These are phyloP conservation scores for Chloropsis hardwickii DNA, from an alignment of 2,113 vertebrate species.

Conservation along the genomic window DNA sequence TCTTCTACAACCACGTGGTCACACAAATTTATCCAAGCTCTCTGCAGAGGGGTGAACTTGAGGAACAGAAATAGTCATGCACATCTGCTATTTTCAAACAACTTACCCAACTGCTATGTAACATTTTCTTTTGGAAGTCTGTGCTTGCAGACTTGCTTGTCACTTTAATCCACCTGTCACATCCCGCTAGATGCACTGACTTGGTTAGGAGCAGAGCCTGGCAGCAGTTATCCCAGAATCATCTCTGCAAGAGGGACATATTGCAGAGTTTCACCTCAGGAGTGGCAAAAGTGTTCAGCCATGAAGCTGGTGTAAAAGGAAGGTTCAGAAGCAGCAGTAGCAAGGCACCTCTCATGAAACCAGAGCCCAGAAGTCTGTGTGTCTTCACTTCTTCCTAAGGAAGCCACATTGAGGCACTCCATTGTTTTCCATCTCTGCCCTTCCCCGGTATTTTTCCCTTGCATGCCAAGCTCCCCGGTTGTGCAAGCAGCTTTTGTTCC, in stretches of 20 bases:
- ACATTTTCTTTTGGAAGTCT: not conserved
- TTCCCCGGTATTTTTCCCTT: not conserved
- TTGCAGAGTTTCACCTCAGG: not conserved
- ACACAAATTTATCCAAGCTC: not conserved
- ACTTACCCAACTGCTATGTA: not conserved
- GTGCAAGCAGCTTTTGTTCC: slow-evolving; percentile 33
- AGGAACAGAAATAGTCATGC: not conserved
- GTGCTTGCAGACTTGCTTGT: not conserved
- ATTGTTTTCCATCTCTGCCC: not conserved
- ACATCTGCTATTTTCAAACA: not conserved
- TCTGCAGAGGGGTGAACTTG: not conserved
- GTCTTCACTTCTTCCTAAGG: not conserved
- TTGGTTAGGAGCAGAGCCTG: not conserved
- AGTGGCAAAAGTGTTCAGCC: not conserved
- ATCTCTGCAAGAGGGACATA: not conserved
- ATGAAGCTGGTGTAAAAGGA: not conserved
- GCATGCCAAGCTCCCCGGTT: not conserved
- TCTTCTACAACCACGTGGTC: not conserved
- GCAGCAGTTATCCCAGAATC: not conserved
- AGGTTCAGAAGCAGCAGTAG: not conserved
- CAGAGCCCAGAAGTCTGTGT: not conserved
- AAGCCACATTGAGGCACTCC: not conserved
- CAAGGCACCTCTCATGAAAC: not conserved
- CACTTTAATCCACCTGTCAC: not conserved
- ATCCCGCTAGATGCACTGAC: fast-evolving